Evolutionary conservation across 1,140 invertebrate species (phyloP).

Genomic region (Telenomus remus): DNA sequence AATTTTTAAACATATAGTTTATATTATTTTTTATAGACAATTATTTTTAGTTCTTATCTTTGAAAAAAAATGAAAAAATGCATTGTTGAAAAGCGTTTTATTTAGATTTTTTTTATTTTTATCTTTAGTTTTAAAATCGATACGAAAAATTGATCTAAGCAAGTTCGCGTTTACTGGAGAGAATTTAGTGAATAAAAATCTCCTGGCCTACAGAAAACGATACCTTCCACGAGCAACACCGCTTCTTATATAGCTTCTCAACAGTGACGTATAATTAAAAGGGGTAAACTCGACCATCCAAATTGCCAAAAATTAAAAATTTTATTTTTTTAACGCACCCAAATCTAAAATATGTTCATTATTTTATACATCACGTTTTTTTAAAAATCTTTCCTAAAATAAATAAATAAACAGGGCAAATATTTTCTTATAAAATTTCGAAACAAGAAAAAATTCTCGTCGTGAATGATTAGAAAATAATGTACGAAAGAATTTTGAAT

Average conservation of each 20-base stretch:
- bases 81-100: too few species aligned
- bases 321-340: too few species aligned
- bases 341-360: too few species aligned
- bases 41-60: too few species aligned
- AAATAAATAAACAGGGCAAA: slow-evolving; percentile 4
- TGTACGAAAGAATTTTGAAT: not conserved
- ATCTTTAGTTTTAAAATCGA: not conserved
- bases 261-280: slow-evolving; percentile 29
- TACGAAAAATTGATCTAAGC: slow-evolving; percentile 6
- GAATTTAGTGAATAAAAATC: slow-evolving; percentile 48
- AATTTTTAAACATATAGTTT: too few species aligned
- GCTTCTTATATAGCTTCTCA: slow-evolving; percentile 35
- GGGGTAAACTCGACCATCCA: not conserved
- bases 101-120: too few species aligned
- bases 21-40: too few species aligned
- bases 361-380: too few species aligned
- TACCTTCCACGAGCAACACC: slow-evolving; percentile 47
- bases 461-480: not conserved
- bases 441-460: too few species aligned
- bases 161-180: slow-evolving; percentile 8
- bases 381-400: too few species aligned
- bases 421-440: too few species aligned
- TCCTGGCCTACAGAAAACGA: slow-evolving; percentile 48
- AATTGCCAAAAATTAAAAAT: not conserved
- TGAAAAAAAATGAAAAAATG: too few species aligned